A percentile compares a stretch with the other conserved stretches of the same genome.
Conservation (phyloP, 1,140 invertebrate genomes). For the Drosophila novamexicana region DNA sequence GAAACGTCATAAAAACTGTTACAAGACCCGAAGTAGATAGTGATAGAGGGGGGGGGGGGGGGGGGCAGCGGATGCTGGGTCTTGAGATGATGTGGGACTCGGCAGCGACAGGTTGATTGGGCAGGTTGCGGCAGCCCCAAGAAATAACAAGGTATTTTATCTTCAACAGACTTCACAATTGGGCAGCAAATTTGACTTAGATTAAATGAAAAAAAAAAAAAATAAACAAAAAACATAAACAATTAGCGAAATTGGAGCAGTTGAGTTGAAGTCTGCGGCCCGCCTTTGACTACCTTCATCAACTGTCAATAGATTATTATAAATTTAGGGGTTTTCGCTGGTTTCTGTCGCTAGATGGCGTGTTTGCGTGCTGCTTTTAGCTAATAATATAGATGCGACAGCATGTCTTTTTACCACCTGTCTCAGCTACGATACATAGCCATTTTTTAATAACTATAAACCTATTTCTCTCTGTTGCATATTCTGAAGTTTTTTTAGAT, state of each 20-base stretch:
- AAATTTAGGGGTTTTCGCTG: neutral
- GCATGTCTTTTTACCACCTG: too few species aligned
- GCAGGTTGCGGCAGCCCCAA: conserved; percentile 1
- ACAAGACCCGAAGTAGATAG: conserved; percentile 34
- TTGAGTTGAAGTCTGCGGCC: neutral
- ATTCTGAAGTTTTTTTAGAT: too few species aligned
- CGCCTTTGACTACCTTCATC: conserved; percentile 11
- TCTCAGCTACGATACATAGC: too few species aligned
- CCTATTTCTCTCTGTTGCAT: too few species aligned
- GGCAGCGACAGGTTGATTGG: conserved; percentile 35
- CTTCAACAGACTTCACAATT: conserved; percentile 16
- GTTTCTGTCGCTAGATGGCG: neutral
- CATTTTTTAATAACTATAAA: too few species aligned
- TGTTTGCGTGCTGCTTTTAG: neutral
- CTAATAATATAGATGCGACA: neutral
- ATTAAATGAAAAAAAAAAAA: conserved; percentile 6
- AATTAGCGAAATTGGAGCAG: conserved; percentile 44
- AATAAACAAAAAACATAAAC: conserved; percentile 5
- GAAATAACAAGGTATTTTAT: neutral
- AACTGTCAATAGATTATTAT: conserved; percentile 5
- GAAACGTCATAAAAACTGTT: conserved; percentile 75
- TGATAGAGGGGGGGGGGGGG: too few species aligned
- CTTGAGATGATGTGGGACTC: neutral
- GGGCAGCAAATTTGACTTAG: conserved; percentile 21
- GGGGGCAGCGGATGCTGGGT: neutral